phyloP scores from a whole-genome alignment of 2,797 vertebrate genomes.

The Linurgus olivaceus region DNA sequence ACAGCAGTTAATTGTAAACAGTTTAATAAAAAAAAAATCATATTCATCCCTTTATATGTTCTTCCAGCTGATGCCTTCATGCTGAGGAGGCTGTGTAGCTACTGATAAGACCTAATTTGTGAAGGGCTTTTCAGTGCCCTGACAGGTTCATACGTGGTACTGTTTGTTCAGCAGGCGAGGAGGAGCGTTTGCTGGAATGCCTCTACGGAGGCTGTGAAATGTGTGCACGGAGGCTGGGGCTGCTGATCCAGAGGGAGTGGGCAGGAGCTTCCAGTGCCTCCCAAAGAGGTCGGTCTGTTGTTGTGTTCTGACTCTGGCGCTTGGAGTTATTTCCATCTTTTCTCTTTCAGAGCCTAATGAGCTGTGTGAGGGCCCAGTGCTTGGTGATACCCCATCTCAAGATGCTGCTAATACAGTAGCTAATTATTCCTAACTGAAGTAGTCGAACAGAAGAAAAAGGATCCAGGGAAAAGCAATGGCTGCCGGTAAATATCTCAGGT shows the following conservation, averaged over 20 bases:
- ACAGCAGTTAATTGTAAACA: constrained; percentile 72
- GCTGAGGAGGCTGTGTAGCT: constrained; percentile 38
- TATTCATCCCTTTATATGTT: not conserved
- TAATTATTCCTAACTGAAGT: constrained; percentile 77
- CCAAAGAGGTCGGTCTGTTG: accelerated
- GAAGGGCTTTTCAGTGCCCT: not conserved
- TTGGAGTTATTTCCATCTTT: not conserved
- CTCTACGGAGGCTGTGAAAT: not conserved
- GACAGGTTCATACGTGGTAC: not conserved
- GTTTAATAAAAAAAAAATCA: constrained; percentile 2
- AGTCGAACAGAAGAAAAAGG: constrained; percentile 62
- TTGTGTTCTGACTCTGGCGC: not conserved
- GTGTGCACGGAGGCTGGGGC: not conserved
- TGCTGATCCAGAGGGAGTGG: not conserved
- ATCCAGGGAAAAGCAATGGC: constrained; percentile 81
- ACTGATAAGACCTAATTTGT: constrained; percentile 65
- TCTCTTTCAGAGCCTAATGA: constrained; percentile 73
- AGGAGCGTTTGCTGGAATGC: not conserved
- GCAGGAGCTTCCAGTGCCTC: not conserved
- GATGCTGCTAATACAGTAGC: constrained; percentile 69
- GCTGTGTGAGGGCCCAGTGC: constrained; percentile 45
- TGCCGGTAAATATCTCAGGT: constrained; percentile 78
- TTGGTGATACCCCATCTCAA: constrained; percentile 44
- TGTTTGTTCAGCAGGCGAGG: constrained; percentile 21
- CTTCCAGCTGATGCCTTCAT: constrained; percentile 22